Conservation (phyloP, 2,113 vertebrate species). For the Indicator maculatus region DNA sequence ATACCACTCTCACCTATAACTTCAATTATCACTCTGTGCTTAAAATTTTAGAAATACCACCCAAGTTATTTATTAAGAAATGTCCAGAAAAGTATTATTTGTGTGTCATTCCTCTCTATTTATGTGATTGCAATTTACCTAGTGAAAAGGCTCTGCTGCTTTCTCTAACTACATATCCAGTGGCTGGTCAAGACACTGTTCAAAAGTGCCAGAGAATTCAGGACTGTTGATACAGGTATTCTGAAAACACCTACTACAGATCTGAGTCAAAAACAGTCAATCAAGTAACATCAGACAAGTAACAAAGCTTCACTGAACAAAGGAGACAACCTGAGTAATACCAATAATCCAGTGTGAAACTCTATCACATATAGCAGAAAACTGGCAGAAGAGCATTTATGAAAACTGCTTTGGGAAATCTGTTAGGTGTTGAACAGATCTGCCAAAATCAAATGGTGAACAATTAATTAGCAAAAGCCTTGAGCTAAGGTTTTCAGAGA, state of each 20-base stretch:
- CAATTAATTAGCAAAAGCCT: background rate
- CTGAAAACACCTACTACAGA: background rate
- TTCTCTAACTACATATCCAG: background rate
- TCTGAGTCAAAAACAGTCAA: background rate
- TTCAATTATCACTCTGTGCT: background rate
- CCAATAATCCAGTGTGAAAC: background rate
- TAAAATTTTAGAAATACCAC: background rate
- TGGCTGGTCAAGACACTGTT: background rate
- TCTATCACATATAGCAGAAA: background rate
- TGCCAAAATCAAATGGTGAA: background rate
- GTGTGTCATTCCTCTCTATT: background rate
- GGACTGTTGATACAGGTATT: background rate
- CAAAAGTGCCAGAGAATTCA: background rate
- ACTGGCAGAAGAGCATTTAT: background rate
- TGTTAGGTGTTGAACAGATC: background rate
- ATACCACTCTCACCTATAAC: background rate
- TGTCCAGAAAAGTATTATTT: background rate
- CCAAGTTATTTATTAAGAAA: slow-evolving; percentile 7
- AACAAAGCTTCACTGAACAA: background rate
- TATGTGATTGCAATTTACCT: background rate
- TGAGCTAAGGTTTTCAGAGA: background rate
- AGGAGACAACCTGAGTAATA: background rate
- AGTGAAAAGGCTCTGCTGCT: background rate
- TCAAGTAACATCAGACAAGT: background rate
- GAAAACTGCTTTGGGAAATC: background rate